Evolutionary conservation across 1,140 invertebrate species (phyloP).

Genomic region (Caenorhabditis brenneri): DNA sequence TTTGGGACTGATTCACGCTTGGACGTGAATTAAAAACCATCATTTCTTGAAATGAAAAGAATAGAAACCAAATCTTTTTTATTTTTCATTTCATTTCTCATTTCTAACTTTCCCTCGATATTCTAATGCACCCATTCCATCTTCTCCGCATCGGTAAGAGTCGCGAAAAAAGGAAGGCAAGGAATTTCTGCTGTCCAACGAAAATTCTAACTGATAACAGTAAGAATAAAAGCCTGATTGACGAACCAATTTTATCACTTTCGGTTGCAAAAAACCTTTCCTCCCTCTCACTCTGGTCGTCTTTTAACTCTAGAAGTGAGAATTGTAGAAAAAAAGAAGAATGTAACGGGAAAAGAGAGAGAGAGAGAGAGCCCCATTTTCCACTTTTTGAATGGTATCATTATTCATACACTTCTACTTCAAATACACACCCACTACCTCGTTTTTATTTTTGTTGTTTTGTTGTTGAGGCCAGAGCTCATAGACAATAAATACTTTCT

Average conservation of each 20-base stretch:
- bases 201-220: constrained; percentile 18
- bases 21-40: neutral
- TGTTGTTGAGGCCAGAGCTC: neutral
- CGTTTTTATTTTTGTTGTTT: neutral
- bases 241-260: constrained; percentile 33
- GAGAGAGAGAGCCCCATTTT: neutral
- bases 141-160: constrained; percentile 17
- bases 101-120: neutral
- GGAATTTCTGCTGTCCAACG: constrained; percentile 9
- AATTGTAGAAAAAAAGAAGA: neutral
- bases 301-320: constrained; percentile 10
- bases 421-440: neutral
- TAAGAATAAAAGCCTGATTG: constrained; percentile 24
- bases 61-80: neutral
- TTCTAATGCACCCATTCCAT: neutral
- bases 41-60: no score
- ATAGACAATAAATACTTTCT: neutral
- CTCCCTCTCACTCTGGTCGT: neutral
- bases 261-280: neutral
- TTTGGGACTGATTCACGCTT: neutral
- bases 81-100: neutral
- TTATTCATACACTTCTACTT: constrained; percentile 26
- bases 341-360: neutral
- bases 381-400: constrained; percentile 3
- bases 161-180: neutral